Percentiles rank a stretch among this genome's conserved stretches.
Evolutionary conservation across 92 coral and sea anemone genomes (phyloP).

Genomic region (Palythoa heliodiscus): DNA sequence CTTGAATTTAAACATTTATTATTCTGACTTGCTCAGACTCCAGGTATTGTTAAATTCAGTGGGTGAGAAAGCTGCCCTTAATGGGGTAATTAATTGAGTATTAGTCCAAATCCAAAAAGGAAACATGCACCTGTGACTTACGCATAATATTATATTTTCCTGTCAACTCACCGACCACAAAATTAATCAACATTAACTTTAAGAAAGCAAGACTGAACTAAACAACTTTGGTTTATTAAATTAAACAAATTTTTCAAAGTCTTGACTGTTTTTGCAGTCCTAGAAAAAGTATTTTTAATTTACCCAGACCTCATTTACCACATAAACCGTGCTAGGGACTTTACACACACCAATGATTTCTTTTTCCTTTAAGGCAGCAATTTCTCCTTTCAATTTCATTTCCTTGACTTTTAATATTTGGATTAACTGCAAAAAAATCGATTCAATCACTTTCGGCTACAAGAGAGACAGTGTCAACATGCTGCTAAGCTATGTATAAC

Average conservation of each 20-base stretch:
- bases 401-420: constrained; percentile 76
- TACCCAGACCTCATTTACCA: background rate
- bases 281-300: background rate
- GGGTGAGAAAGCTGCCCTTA: background rate
- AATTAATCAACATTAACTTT: too few relatives aligned
- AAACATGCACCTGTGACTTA: constrained; percentile 1
- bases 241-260: background rate
- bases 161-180: background rate
- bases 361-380: constrained; percentile 59
- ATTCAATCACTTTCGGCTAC: background rate
- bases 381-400: constrained; percentile 79
- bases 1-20: too few relatives aligned
- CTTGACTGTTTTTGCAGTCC: background rate
- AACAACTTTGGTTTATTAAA: background rate
- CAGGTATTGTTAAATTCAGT: background rate
- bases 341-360: constrained; percentile 66
- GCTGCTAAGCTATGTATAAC: background rate
- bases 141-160: background rate
- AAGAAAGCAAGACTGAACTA: background rate
- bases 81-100: background rate
- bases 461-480: background rate
- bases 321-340: background rate
- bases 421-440: constrained; percentile 53
- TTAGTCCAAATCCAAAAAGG: background rate
- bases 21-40: too few relatives aligned